Percentiles rank a stretch among this genome's conserved stretches.
phyloP scores from a whole-genome alignment of 2,888 invertebrate genomes.

The Acanthoscelides obtectus region DNA sequence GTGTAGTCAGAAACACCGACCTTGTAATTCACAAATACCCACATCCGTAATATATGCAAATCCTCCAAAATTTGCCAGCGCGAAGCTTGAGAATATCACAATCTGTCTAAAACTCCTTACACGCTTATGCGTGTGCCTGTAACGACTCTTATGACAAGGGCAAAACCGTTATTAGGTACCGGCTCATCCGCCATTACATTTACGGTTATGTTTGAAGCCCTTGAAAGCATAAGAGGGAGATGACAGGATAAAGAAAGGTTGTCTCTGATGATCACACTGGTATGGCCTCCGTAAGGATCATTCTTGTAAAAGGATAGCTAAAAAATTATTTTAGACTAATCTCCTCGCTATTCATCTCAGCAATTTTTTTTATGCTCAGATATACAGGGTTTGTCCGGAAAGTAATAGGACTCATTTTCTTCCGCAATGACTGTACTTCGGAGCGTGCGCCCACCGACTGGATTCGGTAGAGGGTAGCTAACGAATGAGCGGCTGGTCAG shows the following conservation, averaged over 20 bases:
- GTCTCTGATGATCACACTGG: too few relatives aligned
- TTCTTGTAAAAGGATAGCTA: too few relatives aligned
- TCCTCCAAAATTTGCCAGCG: background rate
- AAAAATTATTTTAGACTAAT: too few relatives aligned
- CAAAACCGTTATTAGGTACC: background rate
- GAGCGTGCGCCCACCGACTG: too few relatives aligned
- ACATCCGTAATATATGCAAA: background rate
- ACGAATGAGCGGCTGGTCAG: too few relatives aligned
- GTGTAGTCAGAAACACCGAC: background rate
- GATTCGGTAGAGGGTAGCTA: too few relatives aligned
- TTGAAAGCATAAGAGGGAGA: background rate
- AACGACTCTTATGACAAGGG: background rate
- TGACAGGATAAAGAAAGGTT: background rate
- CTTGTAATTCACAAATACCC: background rate
- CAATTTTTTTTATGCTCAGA: too few relatives aligned
- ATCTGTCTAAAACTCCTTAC: background rate
- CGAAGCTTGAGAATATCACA: background rate
- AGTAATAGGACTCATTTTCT: too few relatives aligned
- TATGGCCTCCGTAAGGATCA: too few relatives aligned
- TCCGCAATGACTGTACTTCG: too few relatives aligned
- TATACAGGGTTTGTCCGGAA: too few relatives aligned
- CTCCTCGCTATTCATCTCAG: too few relatives aligned
- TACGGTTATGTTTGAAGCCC: background rate
- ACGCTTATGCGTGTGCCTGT: background rate
- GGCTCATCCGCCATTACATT: background rate